Base-by-base conservation (phyloP, 2,797 vertebrate genomes). In the Intellagama lesueurii region DNA sequence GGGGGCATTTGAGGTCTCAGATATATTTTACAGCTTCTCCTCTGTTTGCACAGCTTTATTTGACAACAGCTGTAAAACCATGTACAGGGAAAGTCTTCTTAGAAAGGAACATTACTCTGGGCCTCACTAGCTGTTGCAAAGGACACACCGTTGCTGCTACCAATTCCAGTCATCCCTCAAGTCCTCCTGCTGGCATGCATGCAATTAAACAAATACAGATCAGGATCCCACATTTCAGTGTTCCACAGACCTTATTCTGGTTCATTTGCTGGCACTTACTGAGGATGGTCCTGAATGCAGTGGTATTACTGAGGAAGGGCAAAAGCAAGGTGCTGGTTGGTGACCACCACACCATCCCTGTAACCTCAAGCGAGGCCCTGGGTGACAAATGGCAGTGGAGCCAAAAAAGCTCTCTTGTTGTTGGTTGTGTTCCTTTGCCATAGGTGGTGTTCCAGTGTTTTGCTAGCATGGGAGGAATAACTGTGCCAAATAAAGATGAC, bases 401-500 rank as follows among this genome's bases (percentile, higher is more conserved):
- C 64, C 76, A 75, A 76, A 52, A 11, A 40, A 52, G 14, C 60
- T 19, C 52, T 44, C 28, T 85, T 24, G 14, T 52, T 30, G 14
- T 86, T 80, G 60, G 64, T 30, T 30, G 16, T n/a, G 47, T 64
- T 32, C 9, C 28, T 24, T 49, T 44, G 52, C 52, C 22, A 32
- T 75, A 44, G 72, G 72, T 44, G 64, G 32, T n/a, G 35, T 14
- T 17, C 52, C 12, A 26, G 3, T 68, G 30, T 70, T 44, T 7
- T 64, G 49, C 69, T 66, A 78, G 69, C 11, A 6, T 16, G 12
- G 88, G 26, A 49, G 35, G 11, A 32, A 22, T 81, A 73, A 28
- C 44, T 87, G 79, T 70, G 73, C 66, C 72, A 35, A 49, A 77
- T 77, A 83, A 81, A 91, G 64, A 82, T 70, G 79, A 11, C 28